Conservation (phyloP, 92 coral and sea anemone genomes). For the Siderastrea siderea region DNA sequence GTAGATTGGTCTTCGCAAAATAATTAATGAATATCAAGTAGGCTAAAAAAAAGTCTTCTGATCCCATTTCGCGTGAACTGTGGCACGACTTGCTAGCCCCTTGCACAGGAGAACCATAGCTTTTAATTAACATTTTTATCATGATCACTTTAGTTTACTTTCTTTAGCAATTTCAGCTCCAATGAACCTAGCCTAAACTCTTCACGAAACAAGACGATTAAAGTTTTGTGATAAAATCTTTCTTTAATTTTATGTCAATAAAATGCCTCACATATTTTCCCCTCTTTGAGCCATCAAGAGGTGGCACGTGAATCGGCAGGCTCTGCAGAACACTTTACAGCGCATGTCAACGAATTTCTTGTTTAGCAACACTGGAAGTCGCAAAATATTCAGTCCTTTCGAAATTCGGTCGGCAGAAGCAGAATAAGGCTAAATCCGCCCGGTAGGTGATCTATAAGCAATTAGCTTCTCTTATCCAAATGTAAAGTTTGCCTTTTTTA, state of each 20-base stretch:
- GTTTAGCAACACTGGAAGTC: slow-evolving; percentile 3
- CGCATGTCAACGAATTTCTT: slow-evolving; percentile 30
- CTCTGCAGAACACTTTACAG: neutral
- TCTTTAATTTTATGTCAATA: neutral
- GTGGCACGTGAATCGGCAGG: neutral
- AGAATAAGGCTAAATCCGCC: neutral
- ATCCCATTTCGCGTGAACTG: too few relatives aligned
- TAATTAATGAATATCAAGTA: too few relatives aligned
- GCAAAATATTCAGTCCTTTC: neutral
- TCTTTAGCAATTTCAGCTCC: neutral
- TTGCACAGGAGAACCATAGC: too few relatives aligned
- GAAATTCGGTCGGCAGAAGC: neutral
- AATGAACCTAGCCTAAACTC: neutral
- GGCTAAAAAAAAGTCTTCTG: neutral
- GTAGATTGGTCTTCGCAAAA: neutral
- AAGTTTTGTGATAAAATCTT: neutral
- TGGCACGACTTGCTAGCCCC: too few relatives aligned
- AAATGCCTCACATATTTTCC: neutral
- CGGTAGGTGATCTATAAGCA: neutral
- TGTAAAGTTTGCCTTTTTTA: neutral
- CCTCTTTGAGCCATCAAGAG: neutral
- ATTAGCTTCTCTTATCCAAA: neutral
- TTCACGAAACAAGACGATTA: neutral
- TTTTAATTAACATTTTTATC: neutral
- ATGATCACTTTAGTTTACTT: neutral